These are phyloP conservation scores for Falco novaeseelandiae DNA, from an alignment of 2,797 vertebrate genomes.

Conservation along the genomic window DNA sequence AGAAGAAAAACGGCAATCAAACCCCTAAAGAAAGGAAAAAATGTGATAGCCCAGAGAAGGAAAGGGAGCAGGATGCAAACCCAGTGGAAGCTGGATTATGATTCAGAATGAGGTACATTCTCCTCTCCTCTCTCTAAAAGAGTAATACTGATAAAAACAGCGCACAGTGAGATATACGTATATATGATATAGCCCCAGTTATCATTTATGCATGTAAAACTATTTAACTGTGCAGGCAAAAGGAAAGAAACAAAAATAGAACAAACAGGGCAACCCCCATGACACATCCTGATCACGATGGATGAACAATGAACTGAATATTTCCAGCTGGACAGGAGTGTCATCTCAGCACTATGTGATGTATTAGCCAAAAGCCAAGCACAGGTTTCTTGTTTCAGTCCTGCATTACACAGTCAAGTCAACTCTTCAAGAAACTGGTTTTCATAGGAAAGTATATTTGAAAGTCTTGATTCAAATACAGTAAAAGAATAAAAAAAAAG, in stretches of 20 bases:
- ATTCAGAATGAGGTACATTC: conserved; percentile 34
- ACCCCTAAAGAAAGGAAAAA: conserved; percentile 40
- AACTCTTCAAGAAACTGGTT: conserved; percentile 6
- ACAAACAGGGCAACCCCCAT: conserved; percentile 46
- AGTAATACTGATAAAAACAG: conserved; percentile 39
- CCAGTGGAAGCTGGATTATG: background rate
- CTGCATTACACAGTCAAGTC: background rate
- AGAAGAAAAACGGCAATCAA: conserved; percentile 9
- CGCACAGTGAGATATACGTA: background rate
- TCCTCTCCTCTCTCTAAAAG: background rate
- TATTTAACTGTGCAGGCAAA: conserved; percentile 36
- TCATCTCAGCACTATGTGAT: conserved; percentile 42
- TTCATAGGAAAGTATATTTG: conserved; percentile 42
- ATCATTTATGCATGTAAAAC: conserved; percentile 60
- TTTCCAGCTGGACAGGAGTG: conserved; percentile 60
- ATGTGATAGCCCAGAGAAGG: conserved; percentile 14
- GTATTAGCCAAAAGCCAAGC: conserved; percentile 51
- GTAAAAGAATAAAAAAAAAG: conserved; percentile 57
- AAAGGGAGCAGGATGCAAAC: background rate
- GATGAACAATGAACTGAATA: conserved; percentile 62
- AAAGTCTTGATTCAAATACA: conserved; percentile 29
- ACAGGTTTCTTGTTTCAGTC: conserved; percentile 29
- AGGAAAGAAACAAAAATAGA: conserved; percentile 44
- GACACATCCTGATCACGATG: conserved; percentile 16
- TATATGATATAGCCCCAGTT: conserved; percentile 46